phyloP scores from a whole-genome alignment of 2,113 vertebrate genomes.

The Charina bottae region DNA sequence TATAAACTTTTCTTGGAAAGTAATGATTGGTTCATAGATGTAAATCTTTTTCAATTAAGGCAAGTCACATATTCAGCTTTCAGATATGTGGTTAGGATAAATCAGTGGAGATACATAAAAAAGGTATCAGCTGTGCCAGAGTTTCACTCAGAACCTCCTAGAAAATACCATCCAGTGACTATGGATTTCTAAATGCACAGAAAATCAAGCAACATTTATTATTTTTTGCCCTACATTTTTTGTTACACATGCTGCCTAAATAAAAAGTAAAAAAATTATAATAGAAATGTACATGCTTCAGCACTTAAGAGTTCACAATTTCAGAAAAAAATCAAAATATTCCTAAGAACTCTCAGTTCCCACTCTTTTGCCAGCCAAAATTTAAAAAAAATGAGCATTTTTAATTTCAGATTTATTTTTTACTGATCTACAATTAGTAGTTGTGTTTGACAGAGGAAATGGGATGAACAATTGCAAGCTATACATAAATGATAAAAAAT shows the following conservation, averaged over 20 bases:
- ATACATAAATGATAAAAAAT: too few relatives aligned
- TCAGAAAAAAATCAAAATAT: background rate
- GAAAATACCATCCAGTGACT: background rate
- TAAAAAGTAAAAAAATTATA: background rate
- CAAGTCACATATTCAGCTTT: background rate
- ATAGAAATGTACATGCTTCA: background rate
- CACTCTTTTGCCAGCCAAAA: background rate
- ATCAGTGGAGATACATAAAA: background rate
- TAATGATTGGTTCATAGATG: background rate
- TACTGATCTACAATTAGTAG: too few relatives aligned
- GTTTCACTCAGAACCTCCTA: background rate
- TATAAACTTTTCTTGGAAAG: background rate
- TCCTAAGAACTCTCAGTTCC: background rate
- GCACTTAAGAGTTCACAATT: background rate
- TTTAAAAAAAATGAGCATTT: background rate
- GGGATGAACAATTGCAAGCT: too few relatives aligned
- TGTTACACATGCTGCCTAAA: background rate
- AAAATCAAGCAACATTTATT: background rate
- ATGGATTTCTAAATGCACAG: background rate
- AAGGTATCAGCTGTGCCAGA: background rate
- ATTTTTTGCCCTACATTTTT: background rate
- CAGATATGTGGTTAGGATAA: background rate
- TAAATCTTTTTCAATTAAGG: background rate
- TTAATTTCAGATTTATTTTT: background rate
- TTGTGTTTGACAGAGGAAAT: too few relatives aligned